Conservation (phyloP, 2,113 vertebrate genomes). For the Macquaria australasica region DNA sequence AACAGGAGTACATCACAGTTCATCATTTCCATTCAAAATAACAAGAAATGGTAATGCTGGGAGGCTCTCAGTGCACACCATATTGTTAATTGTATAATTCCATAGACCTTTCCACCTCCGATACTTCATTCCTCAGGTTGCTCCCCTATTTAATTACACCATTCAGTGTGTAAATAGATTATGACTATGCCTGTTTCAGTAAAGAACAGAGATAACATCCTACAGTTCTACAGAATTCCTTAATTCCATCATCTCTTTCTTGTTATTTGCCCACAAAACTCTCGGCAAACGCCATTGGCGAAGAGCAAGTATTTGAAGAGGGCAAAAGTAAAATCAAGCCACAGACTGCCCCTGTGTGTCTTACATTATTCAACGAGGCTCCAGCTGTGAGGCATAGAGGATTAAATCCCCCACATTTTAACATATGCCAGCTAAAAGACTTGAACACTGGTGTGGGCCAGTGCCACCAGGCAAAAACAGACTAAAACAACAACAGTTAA, state of each 20-base stretch:
- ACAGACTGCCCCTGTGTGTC: slow-evolving; percentile 75
- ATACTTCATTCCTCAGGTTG: slow-evolving; percentile 31
- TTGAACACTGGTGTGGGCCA: slow-evolving; percentile 69
- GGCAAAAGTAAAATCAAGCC: slow-evolving; percentile 77
- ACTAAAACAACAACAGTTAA: slow-evolving; percentile 69
- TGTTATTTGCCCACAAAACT: slow-evolving; percentile 64
- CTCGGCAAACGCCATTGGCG: slow-evolving; percentile 63
- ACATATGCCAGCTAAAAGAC: slow-evolving; percentile 78
- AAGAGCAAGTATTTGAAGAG: slow-evolving; percentile 76
- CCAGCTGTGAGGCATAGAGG: slow-evolving; percentile 80
- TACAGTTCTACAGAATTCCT: slow-evolving; percentile 30
- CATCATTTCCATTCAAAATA: not conserved
- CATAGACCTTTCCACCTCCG: slow-evolving; percentile 9
- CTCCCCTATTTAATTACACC: slow-evolving; percentile 27
- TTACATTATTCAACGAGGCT: slow-evolving; percentile 83
- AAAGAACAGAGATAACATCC: slow-evolving; percentile 44
- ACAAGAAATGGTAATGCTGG: not conserved
- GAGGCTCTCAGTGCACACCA: not conserved
- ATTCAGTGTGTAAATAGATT: slow-evolving; percentile 37
- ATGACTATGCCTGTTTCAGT: slow-evolving; percentile 36
- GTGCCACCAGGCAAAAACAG: slow-evolving; percentile 75
- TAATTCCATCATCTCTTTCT: slow-evolving; percentile 43
- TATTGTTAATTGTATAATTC: slow-evolving; percentile 24
- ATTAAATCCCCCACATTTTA: slow-evolving; percentile 83
- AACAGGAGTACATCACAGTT: not conserved